A percentile compares a stretch with the other conserved stretches of the same genome.
These are phyloP conservation scores for Acropora tenuis DNA, from an alignment of 64 coral and sea anemone species.

Conservation along the genomic window DNA sequence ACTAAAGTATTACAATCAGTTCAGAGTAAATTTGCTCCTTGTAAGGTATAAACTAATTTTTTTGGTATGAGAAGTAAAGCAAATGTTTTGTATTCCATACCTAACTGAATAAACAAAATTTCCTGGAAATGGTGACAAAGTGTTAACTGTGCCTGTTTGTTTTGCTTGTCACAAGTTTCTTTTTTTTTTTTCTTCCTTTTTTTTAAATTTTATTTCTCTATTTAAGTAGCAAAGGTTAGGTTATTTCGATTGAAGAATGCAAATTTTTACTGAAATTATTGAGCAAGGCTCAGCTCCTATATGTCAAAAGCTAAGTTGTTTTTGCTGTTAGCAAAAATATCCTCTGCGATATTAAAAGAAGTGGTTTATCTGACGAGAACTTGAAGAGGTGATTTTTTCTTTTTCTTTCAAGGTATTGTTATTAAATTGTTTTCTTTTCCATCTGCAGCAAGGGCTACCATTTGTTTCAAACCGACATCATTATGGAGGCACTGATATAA, in stretches of 20 bases:
- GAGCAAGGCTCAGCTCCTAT: too few species aligned
- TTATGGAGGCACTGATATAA: constrained; percentile 60
- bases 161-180: not conserved
- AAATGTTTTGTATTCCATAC: not conserved
- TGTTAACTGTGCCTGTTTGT: not conserved
- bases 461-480: constrained; percentile 26
- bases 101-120: not conserved
- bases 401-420: not conserved
- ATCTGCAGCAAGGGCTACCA: constrained; percentile 8
- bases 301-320: too few species aligned
- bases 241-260: too few species aligned
- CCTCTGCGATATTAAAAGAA: too few species aligned
- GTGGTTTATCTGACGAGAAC: not conserved
- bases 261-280: too few species aligned
- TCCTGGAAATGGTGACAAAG: not conserved
- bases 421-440: too few species aligned
- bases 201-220: too few species aligned
- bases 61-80: too few species aligned
- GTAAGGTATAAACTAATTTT: not conserved
- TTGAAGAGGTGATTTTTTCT: not conserved
- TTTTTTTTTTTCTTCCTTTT: too few species aligned
- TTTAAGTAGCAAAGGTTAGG: too few species aligned
- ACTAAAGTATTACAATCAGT: constrained; percentile 7
- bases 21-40: constrained; percentile 20
- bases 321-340: too few species aligned